Base-by-base conservation (phyloP, 2,797 vertebrate species). In the Aplochiton taeniatus region DNA sequence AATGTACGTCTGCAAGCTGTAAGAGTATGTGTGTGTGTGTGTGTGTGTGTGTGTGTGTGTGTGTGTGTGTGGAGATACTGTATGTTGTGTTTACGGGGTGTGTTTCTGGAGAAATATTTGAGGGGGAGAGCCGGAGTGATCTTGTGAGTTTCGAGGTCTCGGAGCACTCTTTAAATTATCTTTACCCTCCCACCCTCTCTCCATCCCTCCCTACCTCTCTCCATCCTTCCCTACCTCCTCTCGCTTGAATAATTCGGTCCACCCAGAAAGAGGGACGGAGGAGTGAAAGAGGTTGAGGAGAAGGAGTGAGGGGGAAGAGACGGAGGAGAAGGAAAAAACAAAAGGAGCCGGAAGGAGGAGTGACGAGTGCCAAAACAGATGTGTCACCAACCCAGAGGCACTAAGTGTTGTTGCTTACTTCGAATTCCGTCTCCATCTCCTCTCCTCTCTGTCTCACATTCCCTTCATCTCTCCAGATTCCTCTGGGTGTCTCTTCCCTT, bases 241-340 rank as follows among this genome's bases (percentile, higher is more conserved):
- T 61, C 46, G 1, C 63, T 68, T 85, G 46, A 87, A 85, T 87
- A 75, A 86, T 84, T 85, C 73, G 82, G 56, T 65, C 20, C 65
- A 58, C 78, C 69, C 64, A 78, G 69, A 84, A 81, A 75, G 16
- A 52, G 55, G 48, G 47, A 43, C 12, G 56, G 45, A 18, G 64
- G 58, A 81, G 66, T 44, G 77, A 54, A 4, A 19, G 31, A 14
- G 42, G 16, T 11, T 20, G 42, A 46, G 9, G 49, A 63, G 12
- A 19, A 63, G 12, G 19, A 61, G 65, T 48, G 60, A 60, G 63
- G 76, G 51, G 65, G 60, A 72, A 0, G 45, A 63, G 31, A 70
- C 63, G 11, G 18, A 13, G 45, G 51, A 50, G 12, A 11, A 67
- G 56, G 64, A 48, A 62, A 54, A 48, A 9, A 80, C 14, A 31